Evolutionary conservation across 1,140 invertebrate species (phyloP).

Genomic region (Papilio xuthus): DNA sequence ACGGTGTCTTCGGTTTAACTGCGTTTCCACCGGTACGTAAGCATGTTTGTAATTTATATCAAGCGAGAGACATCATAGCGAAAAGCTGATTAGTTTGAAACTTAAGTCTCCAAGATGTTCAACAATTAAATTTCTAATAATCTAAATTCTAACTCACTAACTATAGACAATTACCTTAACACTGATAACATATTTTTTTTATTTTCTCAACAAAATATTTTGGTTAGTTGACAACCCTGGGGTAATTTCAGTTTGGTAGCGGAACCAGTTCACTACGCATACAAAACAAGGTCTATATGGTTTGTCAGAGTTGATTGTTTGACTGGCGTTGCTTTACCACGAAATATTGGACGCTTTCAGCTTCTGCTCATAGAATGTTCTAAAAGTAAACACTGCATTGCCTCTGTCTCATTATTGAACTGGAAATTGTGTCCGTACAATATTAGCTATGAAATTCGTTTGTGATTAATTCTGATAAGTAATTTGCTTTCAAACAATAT

Average conservation of each 20-base stretch:
- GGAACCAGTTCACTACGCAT: slow-evolving; percentile 3
- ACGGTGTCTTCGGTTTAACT: neutral
- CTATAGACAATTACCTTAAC: neutral
- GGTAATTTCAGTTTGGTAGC: slow-evolving; percentile 24
- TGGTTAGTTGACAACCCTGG: slow-evolving; percentile 1
- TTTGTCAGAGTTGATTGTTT: slow-evolving; percentile 32
- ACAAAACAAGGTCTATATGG: slow-evolving; percentile 26
- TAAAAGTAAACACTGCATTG: slow-evolving; percentile 22
- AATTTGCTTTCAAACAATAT: neutral
- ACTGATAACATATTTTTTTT: neutral
- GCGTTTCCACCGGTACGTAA: neutral
- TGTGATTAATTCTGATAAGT: neutral
- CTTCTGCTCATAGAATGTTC: slow-evolving; percentile 19
- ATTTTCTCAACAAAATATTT: neutral
- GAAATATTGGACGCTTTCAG: slow-evolving; percentile 28
- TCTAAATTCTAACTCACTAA: too few species aligned
- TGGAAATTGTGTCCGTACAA: neutral
- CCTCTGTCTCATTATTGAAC: slow-evolving; percentile 24
- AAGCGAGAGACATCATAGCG: neutral
- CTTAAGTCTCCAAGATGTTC: neutral
- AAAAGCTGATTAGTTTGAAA: neutral
- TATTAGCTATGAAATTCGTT: neutral
- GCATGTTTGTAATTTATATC: neutral
- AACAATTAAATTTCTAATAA: too few species aligned
- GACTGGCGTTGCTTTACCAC: slow-evolving; percentile 19